Base-by-base conservation (phyloP, 2,888 invertebrate genomes). In the Steinernema scapterisci region DNA sequence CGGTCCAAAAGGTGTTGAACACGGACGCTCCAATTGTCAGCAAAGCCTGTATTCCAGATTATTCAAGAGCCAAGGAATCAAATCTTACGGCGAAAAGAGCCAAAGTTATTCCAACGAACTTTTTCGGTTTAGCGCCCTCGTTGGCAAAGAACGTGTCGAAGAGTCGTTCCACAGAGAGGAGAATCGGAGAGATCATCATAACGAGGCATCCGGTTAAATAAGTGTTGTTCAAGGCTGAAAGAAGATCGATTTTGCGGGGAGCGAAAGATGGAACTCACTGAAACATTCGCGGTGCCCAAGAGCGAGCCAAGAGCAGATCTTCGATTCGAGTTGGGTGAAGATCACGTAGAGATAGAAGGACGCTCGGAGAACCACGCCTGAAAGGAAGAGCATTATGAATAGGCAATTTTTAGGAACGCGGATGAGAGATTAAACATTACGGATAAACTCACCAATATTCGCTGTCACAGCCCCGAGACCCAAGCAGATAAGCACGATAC, bases 191-290 rank as follows among this genome's bases (percentile, higher is more conserved):
- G 16, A 63, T 31, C 1, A 63, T 6, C 16, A 63, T 21, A 9
- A 63, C 63, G 1, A 63, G 38, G 31, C 63, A 63, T 1, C 63
- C 63, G 16, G 63, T 63, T 21, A 63, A 27, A 31, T 63, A 63
- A 1, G 63, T 27, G 63, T 63, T 63, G 71, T 73, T 43, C 23
- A 52, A 45, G 23, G 46, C 44, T 71, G 44, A n/a, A n/a, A n/a
- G n/a, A n/a, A n/a, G n/a, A n/a, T n/a, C n/a, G n/a, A n/a, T n/a
- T n/a, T n/a, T n/a, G n/a, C n/a, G n/a, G n/a, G n/a, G n/a, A n/a
- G n/a, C n/a, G n/a, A n/a, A n/a, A n/a, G n/a, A n/a, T n/a, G 43
- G 27, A 74, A 70, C 74, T 63, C 16, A 63, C 63, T 63, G 31
- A 63, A 63, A 31, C 63, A 63, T 63, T 63, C 63, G 23, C 63